These are phyloP conservation scores for Himantopus leucocephalus DNA, from an alignment of 2,113 vertebrate genomes.

Conservation along the genomic window DNA sequence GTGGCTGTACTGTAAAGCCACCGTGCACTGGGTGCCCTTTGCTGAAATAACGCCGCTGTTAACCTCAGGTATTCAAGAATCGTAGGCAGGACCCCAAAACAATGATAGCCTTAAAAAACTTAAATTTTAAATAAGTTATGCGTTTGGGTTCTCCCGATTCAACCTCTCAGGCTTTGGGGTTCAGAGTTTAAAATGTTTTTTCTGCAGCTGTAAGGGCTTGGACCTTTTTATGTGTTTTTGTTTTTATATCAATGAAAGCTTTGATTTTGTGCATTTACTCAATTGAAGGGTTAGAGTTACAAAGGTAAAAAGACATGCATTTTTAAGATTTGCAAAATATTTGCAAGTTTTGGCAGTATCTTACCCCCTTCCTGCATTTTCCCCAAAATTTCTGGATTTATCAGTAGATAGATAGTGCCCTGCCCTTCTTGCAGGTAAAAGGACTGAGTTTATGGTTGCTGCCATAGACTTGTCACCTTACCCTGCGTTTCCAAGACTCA, in stretches of 20 bases:
- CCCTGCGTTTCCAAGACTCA: not conserved
- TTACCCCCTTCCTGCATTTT: not conserved
- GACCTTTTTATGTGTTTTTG: not conserved
- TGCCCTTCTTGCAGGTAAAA: not conserved
- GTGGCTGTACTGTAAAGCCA: not conserved
- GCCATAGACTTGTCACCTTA: not conserved
- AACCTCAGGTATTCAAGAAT: not conserved
- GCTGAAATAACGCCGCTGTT: not conserved
- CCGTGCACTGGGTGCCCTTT: not conserved
- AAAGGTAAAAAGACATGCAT: not conserved
- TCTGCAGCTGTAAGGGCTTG: not conserved
- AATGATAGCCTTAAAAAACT: not conserved
- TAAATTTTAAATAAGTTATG: not conserved
- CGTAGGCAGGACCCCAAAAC: not conserved
- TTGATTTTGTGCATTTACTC: not conserved
- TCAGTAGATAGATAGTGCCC: not conserved
- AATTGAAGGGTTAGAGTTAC: not conserved
- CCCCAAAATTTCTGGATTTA: not conserved
- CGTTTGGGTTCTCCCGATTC: not conserved
- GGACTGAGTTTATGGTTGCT: not conserved
- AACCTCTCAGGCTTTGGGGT: not conserved
- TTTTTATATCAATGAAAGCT: not conserved
- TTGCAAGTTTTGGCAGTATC: not conserved
- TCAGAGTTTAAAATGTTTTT: not conserved
- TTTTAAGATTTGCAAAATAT: not conserved